Evolutionary conservation across 2,113 vertebrate species (phyloP).

Genomic region (Syngnathus scovelli): DNA sequence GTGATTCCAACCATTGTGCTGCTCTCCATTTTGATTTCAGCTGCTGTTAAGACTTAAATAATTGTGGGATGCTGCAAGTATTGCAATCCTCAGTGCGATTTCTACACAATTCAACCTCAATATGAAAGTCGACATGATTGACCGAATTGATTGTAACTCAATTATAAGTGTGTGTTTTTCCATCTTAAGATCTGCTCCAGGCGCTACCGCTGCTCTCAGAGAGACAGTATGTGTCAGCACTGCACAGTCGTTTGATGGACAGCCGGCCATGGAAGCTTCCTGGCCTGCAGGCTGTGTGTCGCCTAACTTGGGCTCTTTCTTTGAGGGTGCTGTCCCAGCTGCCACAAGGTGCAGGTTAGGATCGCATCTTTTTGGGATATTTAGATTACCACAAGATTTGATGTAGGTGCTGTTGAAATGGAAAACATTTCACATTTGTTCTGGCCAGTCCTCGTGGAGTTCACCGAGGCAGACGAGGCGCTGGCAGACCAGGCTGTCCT

Average conservation of each 20-base stretch:
- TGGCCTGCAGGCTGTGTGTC: constrained; percentile 86
- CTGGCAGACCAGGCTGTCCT: constrained; percentile 86
- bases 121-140: background rate
- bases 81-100: background rate
- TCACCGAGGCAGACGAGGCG: constrained; percentile 92
- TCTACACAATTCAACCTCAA: background rate
- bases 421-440: background rate
- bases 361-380: background rate
- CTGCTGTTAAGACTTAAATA: background rate
- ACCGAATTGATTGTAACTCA: background rate
- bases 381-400: background rate
- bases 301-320: constrained; percentile 88
- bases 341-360: constrained; percentile 85
- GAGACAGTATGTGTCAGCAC: constrained; percentile 84
- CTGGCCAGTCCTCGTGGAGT: constrained; percentile 83
- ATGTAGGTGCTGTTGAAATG: background rate
- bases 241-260: constrained; percentile 87
- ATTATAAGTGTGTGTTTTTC: background rate
- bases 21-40: no score
- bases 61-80: background rate
- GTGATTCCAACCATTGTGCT: no score
- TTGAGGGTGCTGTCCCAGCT: constrained; percentile 89
- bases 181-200: constrained; percentile 80
- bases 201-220: constrained; percentile 84
- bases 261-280: constrained; percentile 86